Conservation (phyloP, 2,113 vertebrate genomes). For the Nycticebus coucang region DNA sequence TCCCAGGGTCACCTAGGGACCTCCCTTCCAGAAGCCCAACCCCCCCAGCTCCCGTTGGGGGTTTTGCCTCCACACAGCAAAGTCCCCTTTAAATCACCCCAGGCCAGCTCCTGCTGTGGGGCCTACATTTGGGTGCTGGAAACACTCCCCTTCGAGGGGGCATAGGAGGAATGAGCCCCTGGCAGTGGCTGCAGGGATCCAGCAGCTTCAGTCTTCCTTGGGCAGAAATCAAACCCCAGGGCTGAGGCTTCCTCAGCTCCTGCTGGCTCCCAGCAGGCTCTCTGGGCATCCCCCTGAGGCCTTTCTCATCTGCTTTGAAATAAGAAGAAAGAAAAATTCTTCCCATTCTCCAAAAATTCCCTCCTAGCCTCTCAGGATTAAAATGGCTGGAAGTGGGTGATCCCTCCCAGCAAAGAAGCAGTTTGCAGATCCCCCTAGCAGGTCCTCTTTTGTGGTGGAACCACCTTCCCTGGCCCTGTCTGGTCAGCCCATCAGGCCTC, state of each 20-base stretch:
- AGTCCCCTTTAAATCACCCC: background rate
- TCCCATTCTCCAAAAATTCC: background rate
- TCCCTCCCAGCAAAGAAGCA: background rate
- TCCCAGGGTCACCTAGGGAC: background rate
- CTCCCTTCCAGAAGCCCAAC: background rate
- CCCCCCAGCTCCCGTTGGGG: background rate
- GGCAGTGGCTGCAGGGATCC: background rate
- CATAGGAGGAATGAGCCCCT: background rate
- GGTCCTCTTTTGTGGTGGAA: background rate
- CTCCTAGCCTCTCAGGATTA: background rate
- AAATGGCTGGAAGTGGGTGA: fast-evolving
- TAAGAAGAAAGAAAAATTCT: background rate
- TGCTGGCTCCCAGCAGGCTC: background rate
- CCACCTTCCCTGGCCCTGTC: no score
- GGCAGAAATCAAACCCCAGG: background rate
- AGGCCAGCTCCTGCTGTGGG: background rate
- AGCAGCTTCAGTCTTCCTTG: background rate
- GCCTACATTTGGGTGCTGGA: background rate
- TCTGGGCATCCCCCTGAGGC: background rate
- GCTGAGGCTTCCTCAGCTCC: background rate
- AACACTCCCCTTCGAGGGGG: background rate
- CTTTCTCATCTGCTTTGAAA: background rate
- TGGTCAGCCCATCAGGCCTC: background rate
- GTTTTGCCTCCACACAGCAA: background rate
- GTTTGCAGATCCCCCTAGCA: background rate